Percentiles rank a stretch among this genome's conserved stretches.
phyloP scores from a whole-genome alignment of 2,113 vertebrate genomes.

The Chaetodon auriga region DNA sequence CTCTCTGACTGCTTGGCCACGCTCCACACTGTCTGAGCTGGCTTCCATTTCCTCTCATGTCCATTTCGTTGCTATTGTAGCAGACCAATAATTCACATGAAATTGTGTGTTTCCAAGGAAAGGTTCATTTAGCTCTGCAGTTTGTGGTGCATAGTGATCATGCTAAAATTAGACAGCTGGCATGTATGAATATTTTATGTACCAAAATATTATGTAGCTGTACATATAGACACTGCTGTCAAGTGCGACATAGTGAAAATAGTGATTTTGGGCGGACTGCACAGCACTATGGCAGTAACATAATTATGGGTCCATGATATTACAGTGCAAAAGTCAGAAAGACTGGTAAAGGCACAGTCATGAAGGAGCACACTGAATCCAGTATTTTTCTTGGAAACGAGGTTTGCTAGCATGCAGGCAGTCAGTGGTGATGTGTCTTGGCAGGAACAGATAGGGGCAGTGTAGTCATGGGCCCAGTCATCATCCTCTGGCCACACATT shows the following conservation, averaged over 20 bases:
- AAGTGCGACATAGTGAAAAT: constrained; percentile 40
- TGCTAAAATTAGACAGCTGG: constrained; percentile 57
- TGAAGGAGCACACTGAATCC: constrained; percentile 37
- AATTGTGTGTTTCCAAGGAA: constrained; percentile 67
- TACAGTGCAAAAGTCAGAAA: constrained; percentile 55
- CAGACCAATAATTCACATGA: constrained; percentile 74
- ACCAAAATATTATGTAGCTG: constrained; percentile 47
- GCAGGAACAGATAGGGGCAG: constrained; percentile 83
- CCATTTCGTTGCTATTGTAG: constrained; percentile 62
- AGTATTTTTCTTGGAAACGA: constrained; percentile 59
- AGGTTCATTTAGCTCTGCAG: constrained; percentile 56
- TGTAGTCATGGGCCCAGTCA: constrained; percentile 80
- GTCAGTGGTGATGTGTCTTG: constrained; percentile 79
- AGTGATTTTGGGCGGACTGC: constrained; percentile 46
- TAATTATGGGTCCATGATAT: constrained; percentile 65
- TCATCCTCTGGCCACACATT: constrained; percentile 86
- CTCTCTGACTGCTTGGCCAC: constrained; percentile 65
- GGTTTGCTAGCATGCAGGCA: constrained; percentile 63
- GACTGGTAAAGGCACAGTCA: constrained; percentile 35
- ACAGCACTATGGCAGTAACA: constrained; percentile 40
- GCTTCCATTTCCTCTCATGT: constrained; percentile 77
- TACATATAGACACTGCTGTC: constrained; percentile 37
- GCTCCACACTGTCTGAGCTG: constrained; percentile 74
- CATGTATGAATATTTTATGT: constrained; percentile 63
- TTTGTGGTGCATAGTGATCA: constrained; percentile 51